Conservation (phyloP, 2,113 vertebrate genomes). For the Ceuthmochares aereus region DNA sequence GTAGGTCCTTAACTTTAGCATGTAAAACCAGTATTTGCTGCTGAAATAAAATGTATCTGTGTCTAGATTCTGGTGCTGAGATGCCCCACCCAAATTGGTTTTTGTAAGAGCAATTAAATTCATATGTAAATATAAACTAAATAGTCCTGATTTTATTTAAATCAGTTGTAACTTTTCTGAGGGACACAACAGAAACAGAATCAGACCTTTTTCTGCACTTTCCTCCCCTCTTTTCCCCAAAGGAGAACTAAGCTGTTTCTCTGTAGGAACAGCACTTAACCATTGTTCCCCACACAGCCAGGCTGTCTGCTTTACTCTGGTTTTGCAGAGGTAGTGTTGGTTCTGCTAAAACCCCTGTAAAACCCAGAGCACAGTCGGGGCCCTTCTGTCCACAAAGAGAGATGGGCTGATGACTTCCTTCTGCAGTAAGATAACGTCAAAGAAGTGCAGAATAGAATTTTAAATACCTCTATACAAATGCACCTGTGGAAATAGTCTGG, state of each 20-base stretch:
- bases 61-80: background rate
- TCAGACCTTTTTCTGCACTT: background rate
- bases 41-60: background rate
- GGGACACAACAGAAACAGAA: background rate
- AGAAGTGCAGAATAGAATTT: background rate
- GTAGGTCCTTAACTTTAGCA: background rate
- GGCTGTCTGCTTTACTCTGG: background rate
- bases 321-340: background rate
- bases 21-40: slow-evolving; percentile 6
- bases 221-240: background rate
- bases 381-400: background rate
- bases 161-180: background rate
- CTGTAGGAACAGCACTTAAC: background rate
- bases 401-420: background rate
- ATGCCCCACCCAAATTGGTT: background rate
- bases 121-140: background rate
- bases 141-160: background rate
- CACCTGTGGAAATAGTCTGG: slow-evolving; percentile 2
- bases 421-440: slow-evolving; percentile 9
- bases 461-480: slow-evolving; percentile 14
- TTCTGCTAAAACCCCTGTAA: background rate
- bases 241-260: background rate
- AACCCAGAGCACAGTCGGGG: background rate
- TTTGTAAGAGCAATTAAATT: background rate
- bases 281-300: background rate